These are phyloP conservation scores for Epizoanthus rinbou DNA, from an alignment of 92 coral and sea anemone genomes.

Conservation along the genomic window DNA sequence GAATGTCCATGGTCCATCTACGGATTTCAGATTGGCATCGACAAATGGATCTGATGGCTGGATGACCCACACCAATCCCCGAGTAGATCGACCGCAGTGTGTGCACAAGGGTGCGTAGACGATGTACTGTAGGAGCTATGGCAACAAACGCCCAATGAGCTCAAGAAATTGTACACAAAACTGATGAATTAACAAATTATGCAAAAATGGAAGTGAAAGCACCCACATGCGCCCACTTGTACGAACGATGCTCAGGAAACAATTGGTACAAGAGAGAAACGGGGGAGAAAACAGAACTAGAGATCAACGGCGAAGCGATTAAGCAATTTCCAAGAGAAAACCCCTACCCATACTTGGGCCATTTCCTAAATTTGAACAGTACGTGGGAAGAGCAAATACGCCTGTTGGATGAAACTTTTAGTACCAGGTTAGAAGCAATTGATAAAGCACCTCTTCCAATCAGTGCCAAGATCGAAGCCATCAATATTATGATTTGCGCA, in stretches of 20 bases:
- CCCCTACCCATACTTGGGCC: background rate
- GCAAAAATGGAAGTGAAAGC: constrained; percentile 12
- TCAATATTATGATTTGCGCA: background rate
- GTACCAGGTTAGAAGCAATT: background rate
- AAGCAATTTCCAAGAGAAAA: background rate
- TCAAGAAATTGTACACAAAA: background rate
- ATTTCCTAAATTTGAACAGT: background rate
- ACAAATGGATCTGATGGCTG: constrained; percentile 4
- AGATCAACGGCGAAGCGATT: background rate
- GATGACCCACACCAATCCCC: constrained; percentile 1
- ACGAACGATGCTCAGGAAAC: background rate
- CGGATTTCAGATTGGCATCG: background rate
- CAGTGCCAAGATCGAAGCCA: background rate
- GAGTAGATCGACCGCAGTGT: background rate
- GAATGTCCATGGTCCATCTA: background rate
- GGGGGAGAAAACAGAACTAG: background rate
- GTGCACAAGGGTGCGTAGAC: constrained; percentile 6
- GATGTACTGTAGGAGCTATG: constrained; percentile 18
- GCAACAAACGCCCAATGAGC: background rate
- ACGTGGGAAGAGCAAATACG: constrained; percentile 5
- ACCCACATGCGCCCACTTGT: background rate
- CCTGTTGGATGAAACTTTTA: too few relatives aligned
- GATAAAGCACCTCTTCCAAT: background rate
- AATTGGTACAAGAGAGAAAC: background rate
- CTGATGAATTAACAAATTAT: constrained; percentile 2